Conservation (phyloP, 2,797 vertebrate genomes). For the Tinamus major region DNA sequence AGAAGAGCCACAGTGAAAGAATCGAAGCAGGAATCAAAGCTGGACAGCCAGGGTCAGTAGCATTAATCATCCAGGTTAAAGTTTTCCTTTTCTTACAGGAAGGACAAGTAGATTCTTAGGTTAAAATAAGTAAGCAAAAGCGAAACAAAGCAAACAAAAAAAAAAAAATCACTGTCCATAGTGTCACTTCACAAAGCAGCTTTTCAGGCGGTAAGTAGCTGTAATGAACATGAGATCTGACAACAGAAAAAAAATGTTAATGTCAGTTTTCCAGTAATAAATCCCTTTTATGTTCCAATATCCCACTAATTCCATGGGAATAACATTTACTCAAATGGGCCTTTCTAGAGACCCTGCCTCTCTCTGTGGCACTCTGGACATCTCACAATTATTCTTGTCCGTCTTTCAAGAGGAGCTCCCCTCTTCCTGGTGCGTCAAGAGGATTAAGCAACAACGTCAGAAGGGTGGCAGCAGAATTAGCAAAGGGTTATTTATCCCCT, state of each 20-base stretch:
- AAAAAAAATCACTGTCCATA: background rate
- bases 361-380: background rate
- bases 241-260: background rate
- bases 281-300: background rate
- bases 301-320: background rate
- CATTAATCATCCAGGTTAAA: background rate
- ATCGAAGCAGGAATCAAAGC: background rate
- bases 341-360: background rate
- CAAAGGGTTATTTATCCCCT: conserved; percentile 57
- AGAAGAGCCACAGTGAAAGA: background rate
- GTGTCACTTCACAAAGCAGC: background rate
- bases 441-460: conserved; percentile 65
- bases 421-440: conserved; percentile 57
- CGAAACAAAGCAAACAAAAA: background rate
- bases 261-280: background rate
- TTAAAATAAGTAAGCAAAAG: background rate
- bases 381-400: background rate
- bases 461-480: conserved; percentile 46
- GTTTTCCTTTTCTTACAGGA: background rate
- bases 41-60: rapidly evolving
- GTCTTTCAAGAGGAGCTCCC: background rate
- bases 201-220: background rate
- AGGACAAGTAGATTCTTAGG: background rate
- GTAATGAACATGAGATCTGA: background rate
- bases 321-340: background rate